Evolutionary conservation across 2,888 invertebrate species (phyloP), one percentile per base, ranked within the genome.

Genomic region (Agonopterix arenella): DNA sequence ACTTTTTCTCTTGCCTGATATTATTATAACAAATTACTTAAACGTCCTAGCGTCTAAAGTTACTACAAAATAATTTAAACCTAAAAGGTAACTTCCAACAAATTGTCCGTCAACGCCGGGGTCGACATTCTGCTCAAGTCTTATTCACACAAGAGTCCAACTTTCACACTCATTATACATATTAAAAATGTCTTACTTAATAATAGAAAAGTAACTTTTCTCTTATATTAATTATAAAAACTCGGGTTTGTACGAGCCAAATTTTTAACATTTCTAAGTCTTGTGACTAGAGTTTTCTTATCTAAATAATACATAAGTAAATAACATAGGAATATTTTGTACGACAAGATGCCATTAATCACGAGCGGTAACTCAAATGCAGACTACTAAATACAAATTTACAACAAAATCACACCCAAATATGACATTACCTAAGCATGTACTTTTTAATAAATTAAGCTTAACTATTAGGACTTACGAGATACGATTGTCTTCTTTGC

Each of bases 321-420:
- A 84, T 82, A 88, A 86, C 84, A 84, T 88, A 89, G 89, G 88
- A 88, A 88, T 89, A 89, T 89, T 43, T 89, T 89, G 89, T 89
- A 89, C 89, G 89, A 88, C 85, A 83, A 86, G 88, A 88, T 88
- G 88, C 86, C 86, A 86, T 84, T 79, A 80, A 86, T 88, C 84
- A 89, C 88, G 85, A 88, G 82, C 85, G 89, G 89, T 89, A 89
- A 89, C 88, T 88, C 84, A 88, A 89, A 88, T 89, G 88, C 88
- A 85, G 80, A 86, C 83, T 84, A 80, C 73, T 82, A 80, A 80
- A 73, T 83, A 85, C 76, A 84, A 77, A 79, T 78, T 73, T 73
- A 73, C 80, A 84, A 88, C 73, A 68, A 79, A 89, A 86, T 84
- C 85, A 86, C 84, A 86, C 84, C 76, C 67, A 83, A 84, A 84